Evolutionary conservation across 2,888 invertebrate species (phyloP).

Genomic region (Helobdella robusta): DNA sequence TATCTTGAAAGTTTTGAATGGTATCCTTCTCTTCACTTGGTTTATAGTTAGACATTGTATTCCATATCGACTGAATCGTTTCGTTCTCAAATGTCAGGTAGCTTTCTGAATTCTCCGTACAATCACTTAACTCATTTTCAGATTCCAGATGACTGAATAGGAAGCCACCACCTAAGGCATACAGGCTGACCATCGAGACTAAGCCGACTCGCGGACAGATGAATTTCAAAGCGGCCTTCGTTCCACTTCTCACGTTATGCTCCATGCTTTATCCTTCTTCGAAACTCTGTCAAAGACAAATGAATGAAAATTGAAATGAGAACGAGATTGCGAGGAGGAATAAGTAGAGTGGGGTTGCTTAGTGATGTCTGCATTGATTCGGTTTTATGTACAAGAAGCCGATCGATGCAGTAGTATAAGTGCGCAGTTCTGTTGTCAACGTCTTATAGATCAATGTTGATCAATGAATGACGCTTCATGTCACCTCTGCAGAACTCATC

Average conservation of each 20-base stretch:
- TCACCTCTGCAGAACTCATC: no score
- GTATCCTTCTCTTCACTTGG: slow-evolving; percentile 28
- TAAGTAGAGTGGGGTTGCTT: no score
- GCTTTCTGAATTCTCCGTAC: slow-evolving; percentile 42
- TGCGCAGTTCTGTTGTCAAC: no score
- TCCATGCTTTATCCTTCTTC: no score
- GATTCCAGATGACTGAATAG: slow-evolving; percentile 48
- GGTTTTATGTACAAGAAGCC: no score
- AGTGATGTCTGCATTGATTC: no score
- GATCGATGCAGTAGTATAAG: no score
- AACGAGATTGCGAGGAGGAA: no score
- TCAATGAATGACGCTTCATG: no score
- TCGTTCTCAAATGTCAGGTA: slow-evolving; percentile 40
- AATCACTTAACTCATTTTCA: slow-evolving; percentile 46
- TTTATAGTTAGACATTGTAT: slow-evolving; percentile 29
- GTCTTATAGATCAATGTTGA: no score
- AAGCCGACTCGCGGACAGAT: slow-evolving; percentile 48
- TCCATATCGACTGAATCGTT: slow-evolving; percentile 35
- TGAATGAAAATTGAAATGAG: no score
- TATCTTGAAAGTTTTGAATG: slow-evolving; percentile 17
- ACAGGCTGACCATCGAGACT: slow-evolving; percentile 33
- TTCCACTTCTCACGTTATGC: slow-evolving; percentile 34
- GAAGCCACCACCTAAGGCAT: slow-evolving; percentile 47
- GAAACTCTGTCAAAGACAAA: no score
- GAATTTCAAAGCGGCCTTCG: slow-evolving; percentile 44